phyloP scores from a whole-genome alignment of 1,140 invertebrate genomes.

The Stegodyphus mimosarum region DNA sequence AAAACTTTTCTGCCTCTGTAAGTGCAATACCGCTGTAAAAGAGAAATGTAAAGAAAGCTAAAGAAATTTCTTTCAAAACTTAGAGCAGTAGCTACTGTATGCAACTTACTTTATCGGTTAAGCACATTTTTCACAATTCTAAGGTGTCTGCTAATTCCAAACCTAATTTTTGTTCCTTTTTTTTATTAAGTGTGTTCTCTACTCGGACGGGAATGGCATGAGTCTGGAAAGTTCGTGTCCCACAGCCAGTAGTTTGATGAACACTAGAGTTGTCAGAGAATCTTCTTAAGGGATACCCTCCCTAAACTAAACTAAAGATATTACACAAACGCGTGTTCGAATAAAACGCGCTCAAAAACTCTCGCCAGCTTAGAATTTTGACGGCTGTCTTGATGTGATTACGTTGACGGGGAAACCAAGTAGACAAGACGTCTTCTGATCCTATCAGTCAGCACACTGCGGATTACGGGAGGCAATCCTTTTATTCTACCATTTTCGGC shows the following conservation, averaged over 20 bases:
- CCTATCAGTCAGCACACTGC: constrained; percentile 55
- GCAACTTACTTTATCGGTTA: too few species aligned
- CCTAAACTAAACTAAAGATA: constrained; percentile 29
- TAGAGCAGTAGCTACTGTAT: too few species aligned
- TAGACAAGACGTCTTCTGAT: constrained; percentile 58
- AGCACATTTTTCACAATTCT: too few species aligned
- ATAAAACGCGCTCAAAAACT: constrained; percentile 40
- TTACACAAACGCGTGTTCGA: constrained; percentile 56
- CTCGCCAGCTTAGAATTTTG: constrained; percentile 31
- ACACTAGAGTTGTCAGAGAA: constrained; percentile 39
- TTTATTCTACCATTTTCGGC: constrained; percentile 60
- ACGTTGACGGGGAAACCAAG: constrained; percentile 57
- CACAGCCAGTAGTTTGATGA: constrained; percentile 3
- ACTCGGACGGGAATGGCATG: too few species aligned
- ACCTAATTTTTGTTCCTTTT: too few species aligned
- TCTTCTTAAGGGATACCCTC: neutral
- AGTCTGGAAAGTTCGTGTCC: too few species aligned
- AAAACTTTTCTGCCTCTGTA: too few species aligned
- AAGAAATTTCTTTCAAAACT: too few species aligned
- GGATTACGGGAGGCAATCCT: constrained; percentile 52
- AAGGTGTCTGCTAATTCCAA: too few species aligned
- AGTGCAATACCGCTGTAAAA: too few species aligned
- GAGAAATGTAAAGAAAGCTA: too few species aligned
- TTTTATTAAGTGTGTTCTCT: too few species aligned
- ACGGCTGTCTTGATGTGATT: constrained; percentile 50